Conservation (phyloP, 2,888 invertebrate genomes). For the Drosophila mimica region DNA sequence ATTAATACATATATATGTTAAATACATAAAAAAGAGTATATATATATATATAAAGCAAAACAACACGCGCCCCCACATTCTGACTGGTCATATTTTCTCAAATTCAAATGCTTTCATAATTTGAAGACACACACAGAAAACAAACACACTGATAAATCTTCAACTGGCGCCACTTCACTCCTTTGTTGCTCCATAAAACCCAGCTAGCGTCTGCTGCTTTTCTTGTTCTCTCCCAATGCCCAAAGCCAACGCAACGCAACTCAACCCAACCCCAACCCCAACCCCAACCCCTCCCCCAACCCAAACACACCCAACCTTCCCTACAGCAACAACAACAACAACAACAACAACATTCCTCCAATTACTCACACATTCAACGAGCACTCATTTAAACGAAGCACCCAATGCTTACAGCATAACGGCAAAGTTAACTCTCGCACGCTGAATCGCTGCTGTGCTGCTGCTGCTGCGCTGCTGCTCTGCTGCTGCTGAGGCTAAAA, state of each 20-base stretch:
- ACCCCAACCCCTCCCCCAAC: neutral
- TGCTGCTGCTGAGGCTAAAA: conserved; percentile 28
- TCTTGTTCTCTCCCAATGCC: conserved; percentile 51
- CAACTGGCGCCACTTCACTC: conserved; percentile 76
- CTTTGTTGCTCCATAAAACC: conserved; percentile 61
- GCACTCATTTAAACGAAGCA: conserved; percentile 80
- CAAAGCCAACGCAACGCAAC: neutral
- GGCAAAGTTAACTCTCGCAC: conserved; percentile 78
- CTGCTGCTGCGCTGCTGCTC: conserved; percentile 19
- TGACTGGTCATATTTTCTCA: conserved; percentile 59
- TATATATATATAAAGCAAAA: conserved; percentile 47
- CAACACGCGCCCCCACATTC: conserved; percentile 41
- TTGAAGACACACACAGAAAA: conserved; percentile 32
- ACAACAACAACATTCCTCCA: conserved; percentile 61
- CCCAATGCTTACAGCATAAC: conserved; percentile 77
- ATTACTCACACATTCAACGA: conserved; percentile 81
- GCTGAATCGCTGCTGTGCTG: conserved; percentile 52
- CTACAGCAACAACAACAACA: neutral
- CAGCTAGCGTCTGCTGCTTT: conserved; percentile 59
- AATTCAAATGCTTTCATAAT: conserved; percentile 75
- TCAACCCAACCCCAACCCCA: neutral
- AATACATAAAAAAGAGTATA: conserved; percentile 4
- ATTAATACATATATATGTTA: neutral
- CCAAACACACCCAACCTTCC: neutral
- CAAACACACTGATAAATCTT: conserved; percentile 65